Evolutionary conservation across 2,113 vertebrate genomes (phyloP).

Genomic region (Amia ocellicauda): DNA sequence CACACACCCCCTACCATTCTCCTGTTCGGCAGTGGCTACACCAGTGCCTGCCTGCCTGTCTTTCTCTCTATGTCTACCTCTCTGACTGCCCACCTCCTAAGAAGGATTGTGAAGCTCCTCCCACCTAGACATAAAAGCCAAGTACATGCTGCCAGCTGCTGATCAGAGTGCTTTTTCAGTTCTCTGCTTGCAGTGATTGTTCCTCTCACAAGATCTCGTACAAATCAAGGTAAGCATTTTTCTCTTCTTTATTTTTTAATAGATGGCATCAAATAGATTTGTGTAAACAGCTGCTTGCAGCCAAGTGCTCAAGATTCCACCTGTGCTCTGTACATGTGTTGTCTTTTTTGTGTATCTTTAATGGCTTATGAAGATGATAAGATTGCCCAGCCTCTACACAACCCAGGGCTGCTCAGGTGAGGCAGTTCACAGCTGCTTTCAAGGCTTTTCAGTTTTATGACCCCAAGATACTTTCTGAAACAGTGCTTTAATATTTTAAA

Average conservation of each 20-base stretch:
- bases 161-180: constrained; percentile 71
- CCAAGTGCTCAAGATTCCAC: background rate
- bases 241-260: no score
- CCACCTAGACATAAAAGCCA: constrained; percentile 95
- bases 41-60: constrained; percentile 34
- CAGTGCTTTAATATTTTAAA: no score
- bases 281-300: background rate
- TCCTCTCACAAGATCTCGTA: constrained; percentile 60
- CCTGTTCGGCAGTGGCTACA: background rate
- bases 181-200: constrained; percentile 60
- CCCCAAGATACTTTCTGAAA: background rate
- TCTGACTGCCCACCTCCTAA: constrained; percentile 73
- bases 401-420: background rate
- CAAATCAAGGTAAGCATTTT: constrained; percentile 71
- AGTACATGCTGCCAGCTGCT: constrained; percentile 70
- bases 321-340: background rate
- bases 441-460: background rate
- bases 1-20: background rate
- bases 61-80: constrained; percentile 34
- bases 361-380: background rate
- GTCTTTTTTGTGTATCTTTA: background rate
- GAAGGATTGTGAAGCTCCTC: constrained; percentile 69
- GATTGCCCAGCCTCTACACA: background rate
- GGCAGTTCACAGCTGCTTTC: background rate
- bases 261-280: constrained; percentile 17